These are phyloP conservation scores for Seira musarum DNA, from an alignment of 2,888 invertebrate genomes.

Conservation along the genomic window DNA sequence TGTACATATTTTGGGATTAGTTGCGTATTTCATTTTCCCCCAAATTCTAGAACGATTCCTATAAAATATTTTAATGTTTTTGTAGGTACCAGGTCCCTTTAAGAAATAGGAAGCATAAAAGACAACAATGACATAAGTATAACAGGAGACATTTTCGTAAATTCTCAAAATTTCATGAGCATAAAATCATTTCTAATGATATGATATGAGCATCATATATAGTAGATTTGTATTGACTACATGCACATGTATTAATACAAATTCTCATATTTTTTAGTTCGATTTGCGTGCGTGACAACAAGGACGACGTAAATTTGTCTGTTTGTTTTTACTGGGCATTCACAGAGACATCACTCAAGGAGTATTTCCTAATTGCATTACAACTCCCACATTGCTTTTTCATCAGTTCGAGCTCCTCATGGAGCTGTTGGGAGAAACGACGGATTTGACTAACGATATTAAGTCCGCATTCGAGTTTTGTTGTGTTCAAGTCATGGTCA, in stretches of 20 bases:
- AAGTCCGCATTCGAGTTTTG: slow-evolving; percentile 58
- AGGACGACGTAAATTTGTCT: neutral
- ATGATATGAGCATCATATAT: slow-evolving; percentile 3
- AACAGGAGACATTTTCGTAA: neutral
- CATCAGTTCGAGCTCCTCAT: slow-evolving; percentile 69
- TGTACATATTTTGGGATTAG: neutral
- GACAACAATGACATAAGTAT: neutral
- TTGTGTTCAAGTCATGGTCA: slow-evolving; percentile 5
- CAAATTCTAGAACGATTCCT: neutral
- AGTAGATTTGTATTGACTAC: neutral
- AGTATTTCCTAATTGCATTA: slow-evolving; percentile 67
- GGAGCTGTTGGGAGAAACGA: slow-evolving; percentile 69
- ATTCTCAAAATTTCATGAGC: neutral
- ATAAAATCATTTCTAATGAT: neutral
- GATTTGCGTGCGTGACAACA: neutral
- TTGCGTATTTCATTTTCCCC: neutral
- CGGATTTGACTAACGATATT: slow-evolving; percentile 69
- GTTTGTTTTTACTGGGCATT: slow-evolving; percentile 64
- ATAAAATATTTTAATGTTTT: neutral
- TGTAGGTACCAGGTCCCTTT: slow-evolving; percentile 9
- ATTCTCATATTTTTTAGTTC: neutral
- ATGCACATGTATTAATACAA: too few species aligned
- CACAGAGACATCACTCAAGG: slow-evolving; percentile 68
- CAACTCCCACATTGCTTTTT: slow-evolving; percentile 65
- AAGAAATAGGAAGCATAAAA: neutral